Evolutionary conservation across 2,888 invertebrate species (phyloP).

Genomic region (Leptura quadrifasciata): DNA sequence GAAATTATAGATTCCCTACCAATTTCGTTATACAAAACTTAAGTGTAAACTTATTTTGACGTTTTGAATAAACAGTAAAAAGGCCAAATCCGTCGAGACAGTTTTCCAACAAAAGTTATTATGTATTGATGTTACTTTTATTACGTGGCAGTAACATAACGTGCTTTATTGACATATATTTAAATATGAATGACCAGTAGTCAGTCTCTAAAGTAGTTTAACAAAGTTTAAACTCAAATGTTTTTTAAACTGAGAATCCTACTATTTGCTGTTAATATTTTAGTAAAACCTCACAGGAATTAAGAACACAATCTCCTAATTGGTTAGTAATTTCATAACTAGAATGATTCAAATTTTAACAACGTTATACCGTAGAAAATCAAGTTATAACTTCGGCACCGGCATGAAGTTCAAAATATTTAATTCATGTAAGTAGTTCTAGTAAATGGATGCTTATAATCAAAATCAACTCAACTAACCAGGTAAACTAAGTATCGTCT

Average conservation of each 20-base stretch:
- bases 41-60: too few relatives aligned
- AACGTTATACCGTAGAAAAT: background rate
- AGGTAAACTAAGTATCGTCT: too few relatives aligned
- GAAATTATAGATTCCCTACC: too few relatives aligned
- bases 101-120: too few relatives aligned
- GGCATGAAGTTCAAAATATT: background rate
- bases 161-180: too few relatives aligned
- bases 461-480: too few relatives aligned
- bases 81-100: too few relatives aligned
- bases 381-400: constrained; percentile 12
- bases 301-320: constrained; percentile 14
- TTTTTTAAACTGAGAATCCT: background rate
- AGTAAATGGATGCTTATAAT: too few relatives aligned
- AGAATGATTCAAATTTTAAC: background rate
- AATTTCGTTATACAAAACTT: too few relatives aligned
- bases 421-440: background rate
- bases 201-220: background rate
- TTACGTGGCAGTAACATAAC: too few relatives aligned
- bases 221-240: background rate
- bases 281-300: background rate
- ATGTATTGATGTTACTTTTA: too few relatives aligned
- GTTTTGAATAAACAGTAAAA: too few relatives aligned
- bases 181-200: background rate
- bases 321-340: background rate
- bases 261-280: background rate